These are phyloP conservation scores for Nomada goodeniana DNA, from an alignment of 2,888 invertebrate genomes.

Conservation along the genomic window DNA sequence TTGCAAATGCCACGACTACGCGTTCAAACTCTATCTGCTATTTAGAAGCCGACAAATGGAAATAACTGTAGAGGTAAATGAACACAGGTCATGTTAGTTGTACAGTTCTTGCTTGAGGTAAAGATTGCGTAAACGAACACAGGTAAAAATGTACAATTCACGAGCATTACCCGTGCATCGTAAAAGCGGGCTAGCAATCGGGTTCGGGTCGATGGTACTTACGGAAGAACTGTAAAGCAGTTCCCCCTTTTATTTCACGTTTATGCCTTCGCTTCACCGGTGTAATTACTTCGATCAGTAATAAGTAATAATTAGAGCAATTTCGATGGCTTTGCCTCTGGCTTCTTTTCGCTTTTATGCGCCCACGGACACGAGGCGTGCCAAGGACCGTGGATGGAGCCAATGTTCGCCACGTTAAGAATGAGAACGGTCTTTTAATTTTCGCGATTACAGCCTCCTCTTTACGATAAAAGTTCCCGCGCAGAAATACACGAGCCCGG, in stretches of 20 bases:
- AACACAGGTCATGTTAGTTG: no score
- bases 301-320: constrained; percentile 63
- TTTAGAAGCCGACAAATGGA: no score
- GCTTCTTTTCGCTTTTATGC: neutral
- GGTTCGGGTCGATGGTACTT: constrained; percentile 25
- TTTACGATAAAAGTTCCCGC: constrained; percentile 33
- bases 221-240: constrained; percentile 40
- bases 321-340: constrained; percentile 19
- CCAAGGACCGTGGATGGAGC: constrained; percentile 10
- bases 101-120: neutral
- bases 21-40: no score
- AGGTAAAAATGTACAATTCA: constrained; percentile 19
- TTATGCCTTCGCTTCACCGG: constrained; percentile 29
- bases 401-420: constrained; percentile 23
- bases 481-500: neutral
- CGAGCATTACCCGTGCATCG: neutral
- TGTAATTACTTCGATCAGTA: constrained; percentile 52
- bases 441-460: constrained; percentile 32
- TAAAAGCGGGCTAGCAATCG: constrained; percentile 43
- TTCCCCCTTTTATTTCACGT: constrained; percentile 37
- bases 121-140: constrained; percentile 15
- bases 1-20: no score
- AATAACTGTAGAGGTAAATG: no score
- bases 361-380: constrained; percentile 32
- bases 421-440: constrained; percentile 47